Evolutionary conservation across 1,140 invertebrate species (phyloP).

Genomic region (Periplaneta americana): DNA sequence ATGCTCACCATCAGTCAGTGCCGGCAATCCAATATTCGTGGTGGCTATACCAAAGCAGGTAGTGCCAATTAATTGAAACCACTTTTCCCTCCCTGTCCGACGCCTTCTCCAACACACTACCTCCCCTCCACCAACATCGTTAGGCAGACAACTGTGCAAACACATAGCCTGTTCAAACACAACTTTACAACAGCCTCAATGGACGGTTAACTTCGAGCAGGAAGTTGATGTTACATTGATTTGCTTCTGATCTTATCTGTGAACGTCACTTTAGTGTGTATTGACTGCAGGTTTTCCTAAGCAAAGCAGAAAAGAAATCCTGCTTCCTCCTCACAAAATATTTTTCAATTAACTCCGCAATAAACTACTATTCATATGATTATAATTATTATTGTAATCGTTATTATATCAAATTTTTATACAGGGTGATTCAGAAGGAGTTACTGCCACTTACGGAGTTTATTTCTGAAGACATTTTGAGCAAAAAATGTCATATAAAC

Average conservation of each 20-base stretch:
- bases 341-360: no score
- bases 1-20: background rate
- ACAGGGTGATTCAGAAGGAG: no score
- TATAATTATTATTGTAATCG: no score
- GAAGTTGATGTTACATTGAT: background rate
- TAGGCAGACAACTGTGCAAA: background rate
- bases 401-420: no score
- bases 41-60: background rate
- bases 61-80: background rate
- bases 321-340: no score
- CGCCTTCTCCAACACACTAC: no score
- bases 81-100: background rate
- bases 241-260: background rate
- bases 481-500: no score
- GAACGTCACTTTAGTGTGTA: background rate
- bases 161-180: background rate
- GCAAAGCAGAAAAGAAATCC: no score
- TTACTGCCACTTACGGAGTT: no score
- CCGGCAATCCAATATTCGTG: background rate
- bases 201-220: background rate
- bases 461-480: no score
- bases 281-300: no score
- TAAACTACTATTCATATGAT: no score
- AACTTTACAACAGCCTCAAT: background rate
- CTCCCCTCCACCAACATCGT: background rate